Percentiles rank a stretch among this genome's conserved stretches.
phyloP scores from a whole-genome alignment of 2,888 invertebrate genomes.

The Machimus atricapillus region DNA sequence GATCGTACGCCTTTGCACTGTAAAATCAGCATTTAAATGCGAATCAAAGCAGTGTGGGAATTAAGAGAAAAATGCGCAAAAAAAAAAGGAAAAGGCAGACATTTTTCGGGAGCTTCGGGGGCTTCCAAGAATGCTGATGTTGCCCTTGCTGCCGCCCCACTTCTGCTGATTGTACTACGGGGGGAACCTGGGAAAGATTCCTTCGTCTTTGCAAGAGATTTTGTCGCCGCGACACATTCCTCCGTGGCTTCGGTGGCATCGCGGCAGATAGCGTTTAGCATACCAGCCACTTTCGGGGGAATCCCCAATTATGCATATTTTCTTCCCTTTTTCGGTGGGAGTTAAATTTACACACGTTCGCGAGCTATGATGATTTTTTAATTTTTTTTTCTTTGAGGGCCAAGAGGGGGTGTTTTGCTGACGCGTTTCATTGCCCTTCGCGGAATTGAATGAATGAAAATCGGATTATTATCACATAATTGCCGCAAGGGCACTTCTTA shows the following conservation, averaged over 20 bases:
- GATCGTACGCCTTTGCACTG: slow-evolving; percentile 25
- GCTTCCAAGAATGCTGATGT: slow-evolving; percentile 19
- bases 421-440: not conserved
- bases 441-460: not conserved
- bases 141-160: not conserved
- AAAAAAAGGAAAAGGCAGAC: slow-evolving; percentile 3
- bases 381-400: not conserved
- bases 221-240: not conserved
- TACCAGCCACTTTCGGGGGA: slow-evolving; percentile 12
- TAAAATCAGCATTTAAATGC: slow-evolving; percentile 43
- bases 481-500: not conserved
- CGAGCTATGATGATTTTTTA: not conserved
- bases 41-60: slow-evolving; percentile 30
- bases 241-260: not conserved
- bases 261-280: slow-evolving; percentile 1
- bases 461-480: not conserved
- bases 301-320: slow-evolving; percentile 19
- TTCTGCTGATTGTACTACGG: not conserved
- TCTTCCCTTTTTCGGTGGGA: not conserved
- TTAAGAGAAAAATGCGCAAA: slow-evolving; percentile 4
- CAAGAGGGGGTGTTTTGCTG: not conserved
- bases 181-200: not conserved
- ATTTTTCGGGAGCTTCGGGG: not conserved
- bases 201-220: slow-evolving; percentile 4
- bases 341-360: not conserved